Evolutionary conservation across 2,888 invertebrate species (phyloP), one percentile per base, ranked within the genome.

Genomic region (Malacosoma neustria): DNA sequence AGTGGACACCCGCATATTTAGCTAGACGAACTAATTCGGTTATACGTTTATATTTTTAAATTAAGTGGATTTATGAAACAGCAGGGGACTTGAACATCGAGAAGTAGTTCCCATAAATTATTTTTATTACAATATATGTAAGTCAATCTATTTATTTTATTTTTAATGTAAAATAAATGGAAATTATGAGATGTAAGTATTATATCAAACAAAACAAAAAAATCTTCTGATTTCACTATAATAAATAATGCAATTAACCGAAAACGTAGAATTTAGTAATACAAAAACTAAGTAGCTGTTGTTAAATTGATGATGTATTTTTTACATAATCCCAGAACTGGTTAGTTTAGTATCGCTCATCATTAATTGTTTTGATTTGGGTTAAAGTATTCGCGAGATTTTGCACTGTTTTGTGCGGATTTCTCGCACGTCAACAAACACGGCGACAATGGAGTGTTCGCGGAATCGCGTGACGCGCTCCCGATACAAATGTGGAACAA

Each of bases 401-500:
- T 72, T 55, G 65, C 64, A 56, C 62, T 69, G 64, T 71, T 73
- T 68, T 66, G 69, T 55, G 49, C 51, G 59, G 58, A 63, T 61
- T 51, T 57, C 59, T 53, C 54, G 61, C 59, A 51, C 59, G 62
- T 67, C 76, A 85, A 84, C 82, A 84, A 84, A 80, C 76, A 77
- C 40, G 42, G 62, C 72, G 67, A 85, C 84, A 85, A 84, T 85
- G 79, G 81, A 61, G 56, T 64, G 66, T 82, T 80, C 79, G 65
- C 46, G 62, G 84, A 81, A 82, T 53, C 63, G 65, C 51, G 63
- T 72, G 79, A 79, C 79, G 76, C 62, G 58, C 57, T 53, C 22
- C 46, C 52, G 68, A 74, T 81, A 85, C 84, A 85, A n/a, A n/a
- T n/a, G n/a, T n/a, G n/a, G n/a, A n/a, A n/a, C 84, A 84, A 76